Percentiles rank a stretch among this genome's conserved stretches.
These are phyloP conservation scores for Branchipolynoe longqiensis DNA, from an alignment of 2,888 invertebrate species.

Conservation along the genomic window DNA sequence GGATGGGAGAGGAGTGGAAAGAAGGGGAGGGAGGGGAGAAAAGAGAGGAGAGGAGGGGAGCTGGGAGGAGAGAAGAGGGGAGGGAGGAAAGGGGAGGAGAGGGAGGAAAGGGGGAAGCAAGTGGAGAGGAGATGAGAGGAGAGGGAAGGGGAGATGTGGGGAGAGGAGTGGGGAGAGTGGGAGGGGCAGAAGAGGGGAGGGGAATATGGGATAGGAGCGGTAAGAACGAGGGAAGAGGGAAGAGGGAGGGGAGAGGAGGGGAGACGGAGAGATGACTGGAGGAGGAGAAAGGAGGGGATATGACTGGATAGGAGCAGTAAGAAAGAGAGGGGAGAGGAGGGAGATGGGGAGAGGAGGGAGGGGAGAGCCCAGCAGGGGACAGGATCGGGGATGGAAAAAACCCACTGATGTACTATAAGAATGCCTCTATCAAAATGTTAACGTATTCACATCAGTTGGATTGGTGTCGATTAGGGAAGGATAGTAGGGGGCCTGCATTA, in stretches of 20 bases:
- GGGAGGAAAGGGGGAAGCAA: not conserved
- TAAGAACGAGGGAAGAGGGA: too few relatives aligned
- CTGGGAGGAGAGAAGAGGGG: not conserved
- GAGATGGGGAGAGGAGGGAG: not conserved
- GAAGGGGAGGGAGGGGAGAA: too few relatives aligned
- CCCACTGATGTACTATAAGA: too few relatives aligned
- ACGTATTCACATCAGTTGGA: too few relatives aligned
- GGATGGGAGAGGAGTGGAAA: conserved; percentile 29
- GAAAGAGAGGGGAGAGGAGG: conserved; percentile 8
- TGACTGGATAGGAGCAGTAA: not conserved
- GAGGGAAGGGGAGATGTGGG: not conserved
- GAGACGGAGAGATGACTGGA: not conserved
- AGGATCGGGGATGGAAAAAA: too few relatives aligned
- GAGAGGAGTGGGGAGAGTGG: not conserved
- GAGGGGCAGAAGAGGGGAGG: conserved; percentile 46
- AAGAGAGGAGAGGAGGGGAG: conserved; percentile 16
- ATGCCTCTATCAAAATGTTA: too few relatives aligned
- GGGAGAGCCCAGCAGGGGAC: not conserved
- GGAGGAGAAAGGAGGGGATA: conserved; percentile 12
- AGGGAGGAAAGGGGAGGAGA: not conserved
- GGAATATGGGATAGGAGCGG: too few relatives aligned
- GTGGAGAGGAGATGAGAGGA: not conserved
- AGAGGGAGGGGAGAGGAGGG: conserved; percentile 7
- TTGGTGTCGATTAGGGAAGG: too few relatives aligned
- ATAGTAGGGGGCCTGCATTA: too few relatives aligned